Evolutionary conservation across 2,888 invertebrate species (phyloP).

Genomic region (Pristionchus entomophagus): DNA sequence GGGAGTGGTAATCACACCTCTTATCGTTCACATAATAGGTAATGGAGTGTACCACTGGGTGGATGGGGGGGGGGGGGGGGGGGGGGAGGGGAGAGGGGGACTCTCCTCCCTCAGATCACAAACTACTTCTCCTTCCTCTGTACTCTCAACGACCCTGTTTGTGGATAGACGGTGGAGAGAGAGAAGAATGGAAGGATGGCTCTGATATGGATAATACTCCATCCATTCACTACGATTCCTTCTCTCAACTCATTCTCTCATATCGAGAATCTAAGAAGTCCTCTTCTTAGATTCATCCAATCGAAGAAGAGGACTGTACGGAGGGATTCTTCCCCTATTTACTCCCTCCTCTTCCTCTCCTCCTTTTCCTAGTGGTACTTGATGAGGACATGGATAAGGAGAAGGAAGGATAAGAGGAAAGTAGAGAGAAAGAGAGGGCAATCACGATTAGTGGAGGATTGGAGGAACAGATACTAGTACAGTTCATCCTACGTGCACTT

Average conservation of each 20-base stretch:
- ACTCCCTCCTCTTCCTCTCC: not conserved
- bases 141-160: slow-evolving; percentile 42
- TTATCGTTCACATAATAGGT: slow-evolving; percentile 4
- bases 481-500: not conserved
- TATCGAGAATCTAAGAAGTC: not conserved
- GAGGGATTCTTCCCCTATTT: not conserved
- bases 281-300: too few species aligned
- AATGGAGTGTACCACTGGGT: slow-evolving; percentile 3
- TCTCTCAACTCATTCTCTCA: not conserved
- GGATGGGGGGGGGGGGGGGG: too few species aligned
- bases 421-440: not conserved
- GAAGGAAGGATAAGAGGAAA: not conserved
- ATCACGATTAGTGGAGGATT: not conserved
- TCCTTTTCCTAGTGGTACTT: not conserved
- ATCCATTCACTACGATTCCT: not conserved
- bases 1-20: not conserved
- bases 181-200: not conserved
- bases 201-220: slow-evolving; percentile 32
- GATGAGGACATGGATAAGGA: not conserved
- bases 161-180: slow-evolving; percentile 27
- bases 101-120: slow-evolving; percentile 17
- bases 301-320: slow-evolving; percentile 4
- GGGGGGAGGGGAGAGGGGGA: too few species aligned
- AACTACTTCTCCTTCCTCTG: slow-evolving; percentile 30
- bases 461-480: not conserved